A percentile compares a stretch with the other conserved stretches of the same genome.
phyloP scores from a whole-genome alignment of 2,797 vertebrate genomes.

The Phoxinus dragarum region DNA sequence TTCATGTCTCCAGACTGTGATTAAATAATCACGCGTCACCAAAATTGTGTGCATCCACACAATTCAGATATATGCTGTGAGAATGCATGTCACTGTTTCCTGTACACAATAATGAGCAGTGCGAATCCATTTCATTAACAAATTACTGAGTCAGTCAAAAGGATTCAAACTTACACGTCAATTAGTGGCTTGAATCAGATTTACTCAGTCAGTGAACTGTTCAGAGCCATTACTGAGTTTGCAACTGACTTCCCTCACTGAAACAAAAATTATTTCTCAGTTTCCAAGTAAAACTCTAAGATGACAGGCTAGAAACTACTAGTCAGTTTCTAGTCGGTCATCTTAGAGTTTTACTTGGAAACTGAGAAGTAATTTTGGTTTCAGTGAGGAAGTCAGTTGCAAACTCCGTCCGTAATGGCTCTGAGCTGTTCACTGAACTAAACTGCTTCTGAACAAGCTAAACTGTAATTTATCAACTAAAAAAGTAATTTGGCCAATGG shows the following conservation, averaged over 20 bases:
- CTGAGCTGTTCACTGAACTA: neutral
- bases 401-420: neutral
- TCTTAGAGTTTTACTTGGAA: too few relatives aligned
- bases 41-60: neutral
- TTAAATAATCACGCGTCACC: neutral
- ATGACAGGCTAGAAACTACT: too few relatives aligned
- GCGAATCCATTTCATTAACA: neutral
- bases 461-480: neutral
- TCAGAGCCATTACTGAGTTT: neutral
- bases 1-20: neutral
- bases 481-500: neutral
- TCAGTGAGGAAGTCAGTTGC: neutral
- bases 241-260: neutral
- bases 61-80: too few relatives aligned
- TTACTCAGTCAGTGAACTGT: neutral
- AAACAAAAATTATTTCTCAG: neutral
- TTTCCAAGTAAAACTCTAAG: too few relatives aligned
- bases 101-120: too few relatives aligned
- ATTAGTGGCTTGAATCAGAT: neutral
- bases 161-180: neutral
- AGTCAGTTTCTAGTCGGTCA: too few relatives aligned
- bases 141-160: neutral
- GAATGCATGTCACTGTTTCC: too few relatives aligned
- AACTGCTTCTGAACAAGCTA: neutral
- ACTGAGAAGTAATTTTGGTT: neutral